Percentiles rank a stretch among this genome's conserved stretches.
Conservation (phyloP, 2,888 invertebrate genomes). For the Euspilapteryx auroguttella region DNA sequence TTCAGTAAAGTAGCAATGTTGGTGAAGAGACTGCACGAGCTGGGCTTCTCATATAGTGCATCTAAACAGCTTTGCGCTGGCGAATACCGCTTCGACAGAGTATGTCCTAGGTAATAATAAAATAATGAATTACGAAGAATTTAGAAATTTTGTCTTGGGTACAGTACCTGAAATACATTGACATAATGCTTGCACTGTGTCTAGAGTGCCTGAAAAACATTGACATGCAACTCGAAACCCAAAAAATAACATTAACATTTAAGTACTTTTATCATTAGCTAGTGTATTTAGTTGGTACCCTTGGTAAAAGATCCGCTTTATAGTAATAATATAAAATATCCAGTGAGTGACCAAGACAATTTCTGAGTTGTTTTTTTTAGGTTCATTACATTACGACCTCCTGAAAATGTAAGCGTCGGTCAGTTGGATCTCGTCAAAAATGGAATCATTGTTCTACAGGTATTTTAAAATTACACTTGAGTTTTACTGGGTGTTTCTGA, state of each 20-base stretch:
- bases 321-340: no score
- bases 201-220: no score
- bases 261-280: no score
- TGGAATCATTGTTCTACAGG: constrained; percentile 49
- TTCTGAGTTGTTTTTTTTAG: constrained; percentile 24
- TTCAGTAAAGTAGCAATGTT: constrained; percentile 44
- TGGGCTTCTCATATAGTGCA: constrained; percentile 40
- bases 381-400: constrained; percentile 52
- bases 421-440: constrained; percentile 38
- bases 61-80: constrained; percentile 43
- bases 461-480: constrained; percentile 8
- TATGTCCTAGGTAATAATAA: constrained; percentile 51
- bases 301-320: no score
- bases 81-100: constrained; percentile 58
- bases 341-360: no score
- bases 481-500: not conserved
- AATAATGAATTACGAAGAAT: no score
- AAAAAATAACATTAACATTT: no score
- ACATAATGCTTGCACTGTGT: no score
- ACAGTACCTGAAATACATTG: no score
- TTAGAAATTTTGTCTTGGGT: no score
- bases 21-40: constrained; percentile 35
- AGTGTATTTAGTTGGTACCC: no score
- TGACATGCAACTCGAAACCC: no score
- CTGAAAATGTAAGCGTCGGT: constrained; percentile 25